These are phyloP conservation scores for Drosophila flavopinicola DNA, from an alignment of 2,888 invertebrate species.

Conservation along the genomic window DNA sequence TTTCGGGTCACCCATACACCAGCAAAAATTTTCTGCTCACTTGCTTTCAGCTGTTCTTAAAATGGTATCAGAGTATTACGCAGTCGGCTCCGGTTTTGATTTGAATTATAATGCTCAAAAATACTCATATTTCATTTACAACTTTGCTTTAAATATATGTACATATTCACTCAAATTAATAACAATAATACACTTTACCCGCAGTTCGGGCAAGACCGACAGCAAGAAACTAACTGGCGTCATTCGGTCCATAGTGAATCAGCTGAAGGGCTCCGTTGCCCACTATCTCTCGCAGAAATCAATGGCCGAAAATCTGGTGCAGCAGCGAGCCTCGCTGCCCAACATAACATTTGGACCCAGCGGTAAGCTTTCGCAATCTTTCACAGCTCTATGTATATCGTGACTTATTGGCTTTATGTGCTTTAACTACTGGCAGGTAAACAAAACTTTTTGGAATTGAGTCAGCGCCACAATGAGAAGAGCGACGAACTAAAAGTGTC, in stretches of 20 bases:
- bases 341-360: conserved; percentile 56
- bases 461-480: conserved; percentile 86
- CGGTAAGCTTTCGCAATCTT: conserved; percentile 22
- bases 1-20: too few relatives aligned
- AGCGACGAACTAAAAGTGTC: conserved; percentile 87
- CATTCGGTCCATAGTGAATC: conserved; percentile 86
- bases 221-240: conserved; percentile 83
- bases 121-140: too few relatives aligned
- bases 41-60: too few relatives aligned
- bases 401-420: too few relatives aligned
- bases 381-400: too few relatives aligned
- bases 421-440: conserved; percentile 77
- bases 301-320: conserved; percentile 85
- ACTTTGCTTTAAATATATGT: not conserved
- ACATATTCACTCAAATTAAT: too few relatives aligned
- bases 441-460: conserved; percentile 83
- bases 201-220: conserved; percentile 61
- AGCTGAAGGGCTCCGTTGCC: conserved; percentile 86
- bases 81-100: too few relatives aligned
- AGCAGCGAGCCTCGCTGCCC: conserved; percentile 56
- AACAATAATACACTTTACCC: too few relatives aligned
- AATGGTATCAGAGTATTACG: too few relatives aligned
- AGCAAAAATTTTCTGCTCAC: too few relatives aligned
- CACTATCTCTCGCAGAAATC: conserved; percentile 86
- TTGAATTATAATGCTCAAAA: too few relatives aligned